Conservation (phyloP, 2,888 invertebrate genomes). For the Cosmia pyralina region DNA sequence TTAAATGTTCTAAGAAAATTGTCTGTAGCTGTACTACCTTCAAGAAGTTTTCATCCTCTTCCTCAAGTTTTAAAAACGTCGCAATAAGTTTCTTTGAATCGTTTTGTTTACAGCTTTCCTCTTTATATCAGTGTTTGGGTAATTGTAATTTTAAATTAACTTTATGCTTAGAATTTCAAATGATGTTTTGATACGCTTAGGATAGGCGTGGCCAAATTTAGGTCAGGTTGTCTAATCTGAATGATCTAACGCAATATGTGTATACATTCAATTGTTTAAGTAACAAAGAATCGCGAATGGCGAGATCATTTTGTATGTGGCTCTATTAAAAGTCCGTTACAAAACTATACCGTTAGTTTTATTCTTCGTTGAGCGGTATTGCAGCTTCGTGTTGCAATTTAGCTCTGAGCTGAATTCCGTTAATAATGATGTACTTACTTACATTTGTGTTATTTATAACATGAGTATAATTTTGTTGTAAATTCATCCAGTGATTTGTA, state of each 20-base stretch:
- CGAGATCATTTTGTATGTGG: constrained; percentile 57
- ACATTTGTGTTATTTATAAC: constrained; percentile 24
- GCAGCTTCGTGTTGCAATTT: constrained; percentile 65
- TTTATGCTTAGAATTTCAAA: constrained; percentile 47
- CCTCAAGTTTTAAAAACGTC: constrained; percentile 36
- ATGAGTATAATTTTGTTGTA: constrained; percentile 1
- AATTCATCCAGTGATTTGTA: constrained; percentile 32
- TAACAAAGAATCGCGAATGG: constrained; percentile 55
- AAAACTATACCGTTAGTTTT: constrained; percentile 62
- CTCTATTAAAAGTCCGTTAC: constrained; percentile 63
- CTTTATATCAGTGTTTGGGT: neutral
- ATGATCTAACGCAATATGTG: constrained; percentile 46
- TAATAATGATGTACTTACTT: constrained; percentile 43
- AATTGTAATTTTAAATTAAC: constrained; percentile 31
- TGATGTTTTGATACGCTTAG: constrained; percentile 30
- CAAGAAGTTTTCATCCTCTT: constrained; percentile 29
- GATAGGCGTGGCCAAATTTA: constrained; percentile 28
- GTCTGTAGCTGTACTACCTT: constrained; percentile 8
- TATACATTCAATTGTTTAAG: constrained; percentile 50
- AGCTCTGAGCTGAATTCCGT: constrained; percentile 43
- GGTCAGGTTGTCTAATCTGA: constrained; percentile 47
- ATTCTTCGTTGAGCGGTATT: constrained; percentile 59
- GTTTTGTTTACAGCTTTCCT: constrained; percentile 23
- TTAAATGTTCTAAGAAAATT: constrained; percentile 14
- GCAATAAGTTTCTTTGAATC: constrained; percentile 32